Percentiles rank a stretch among this genome's conserved stretches.
These are phyloP conservation scores for Gymnopithys bicolor DNA, from an alignment of 2,797 vertebrate genomes.

Conservation along the genomic window DNA sequence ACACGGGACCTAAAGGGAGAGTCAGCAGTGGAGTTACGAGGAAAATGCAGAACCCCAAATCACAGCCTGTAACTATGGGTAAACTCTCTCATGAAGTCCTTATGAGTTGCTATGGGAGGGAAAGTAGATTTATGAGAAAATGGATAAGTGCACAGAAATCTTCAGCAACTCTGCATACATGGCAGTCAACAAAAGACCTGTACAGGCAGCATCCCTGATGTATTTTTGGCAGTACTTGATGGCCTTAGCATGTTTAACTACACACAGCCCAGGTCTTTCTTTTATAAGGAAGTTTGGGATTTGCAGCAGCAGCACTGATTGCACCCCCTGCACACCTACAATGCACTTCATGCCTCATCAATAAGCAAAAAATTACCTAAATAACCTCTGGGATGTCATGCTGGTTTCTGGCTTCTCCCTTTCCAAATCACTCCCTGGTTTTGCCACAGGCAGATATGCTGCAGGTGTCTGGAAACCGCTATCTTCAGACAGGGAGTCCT, in stretches of 20 bases:
- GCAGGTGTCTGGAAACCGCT: not conserved
- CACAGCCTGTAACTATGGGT: not conserved
- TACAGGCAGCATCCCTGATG: not conserved
- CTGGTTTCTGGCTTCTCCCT: not conserved
- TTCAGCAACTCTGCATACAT: not conserved
- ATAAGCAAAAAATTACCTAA: not conserved
- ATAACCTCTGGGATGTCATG: not conserved
- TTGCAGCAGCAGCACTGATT: rapidly evolving
- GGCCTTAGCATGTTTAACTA: not conserved
- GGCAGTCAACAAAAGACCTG: not conserved
- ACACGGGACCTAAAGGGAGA: not conserved
- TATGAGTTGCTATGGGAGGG: not conserved
- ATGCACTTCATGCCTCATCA: not conserved
- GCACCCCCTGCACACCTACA: not conserved
- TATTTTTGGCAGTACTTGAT: not conserved
- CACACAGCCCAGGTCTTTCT: not conserved
- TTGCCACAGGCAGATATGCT: not conserved
- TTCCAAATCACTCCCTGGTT: not conserved
- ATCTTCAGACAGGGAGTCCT: not conserved
- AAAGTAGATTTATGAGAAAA: not conserved
- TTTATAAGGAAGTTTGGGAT: not conserved
- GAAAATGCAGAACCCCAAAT: not conserved
- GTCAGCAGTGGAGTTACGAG: not conserved
- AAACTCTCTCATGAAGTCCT: not conserved
- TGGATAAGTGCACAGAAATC: not conserved